Evolutionary conservation across 1,140 invertebrate genomes (phyloP).

Genomic region (Xylocopa sonorina): DNA sequence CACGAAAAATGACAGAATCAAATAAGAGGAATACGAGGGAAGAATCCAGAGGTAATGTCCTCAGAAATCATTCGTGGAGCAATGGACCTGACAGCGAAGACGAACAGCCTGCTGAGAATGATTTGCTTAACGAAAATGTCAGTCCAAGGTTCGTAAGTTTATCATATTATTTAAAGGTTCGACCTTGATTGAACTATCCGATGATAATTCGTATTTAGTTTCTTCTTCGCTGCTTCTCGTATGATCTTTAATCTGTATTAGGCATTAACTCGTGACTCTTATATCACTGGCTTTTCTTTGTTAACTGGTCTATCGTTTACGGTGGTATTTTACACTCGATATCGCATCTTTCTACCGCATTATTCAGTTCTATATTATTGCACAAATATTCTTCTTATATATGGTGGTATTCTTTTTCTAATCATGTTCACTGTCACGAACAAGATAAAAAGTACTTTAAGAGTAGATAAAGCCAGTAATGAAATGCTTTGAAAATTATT

Average conservation of each 20-base stretch:
- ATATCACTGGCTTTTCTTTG: constrained; percentile 2
- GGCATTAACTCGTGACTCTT: neutral
- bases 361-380: neutral
- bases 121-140: constrained; percentile 43
- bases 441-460: neutral
- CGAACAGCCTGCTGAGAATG: constrained; percentile 50
- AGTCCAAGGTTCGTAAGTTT: constrained; percentile 53
- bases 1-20: constrained; percentile 19
- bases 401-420: neutral
- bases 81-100: constrained; percentile 60
- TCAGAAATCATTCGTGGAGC: constrained; percentile 63
- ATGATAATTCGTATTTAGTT: neutral
- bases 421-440: neutral
- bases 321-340: neutral
- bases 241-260: neutral
- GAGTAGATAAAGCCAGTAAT: neutral
- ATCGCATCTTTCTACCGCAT: neutral
- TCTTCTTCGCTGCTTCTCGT: too few species aligned
- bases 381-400: too few species aligned
- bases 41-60: constrained; percentile 48
- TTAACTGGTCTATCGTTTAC: neutral
- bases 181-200: neutral
- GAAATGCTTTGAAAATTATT: neutral
- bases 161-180: constrained; percentile 12
- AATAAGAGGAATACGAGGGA: constrained; percentile 4